Conservation (phyloP, 1,140 invertebrate genomes). For the Zaprionus gabonicus region DNA sequence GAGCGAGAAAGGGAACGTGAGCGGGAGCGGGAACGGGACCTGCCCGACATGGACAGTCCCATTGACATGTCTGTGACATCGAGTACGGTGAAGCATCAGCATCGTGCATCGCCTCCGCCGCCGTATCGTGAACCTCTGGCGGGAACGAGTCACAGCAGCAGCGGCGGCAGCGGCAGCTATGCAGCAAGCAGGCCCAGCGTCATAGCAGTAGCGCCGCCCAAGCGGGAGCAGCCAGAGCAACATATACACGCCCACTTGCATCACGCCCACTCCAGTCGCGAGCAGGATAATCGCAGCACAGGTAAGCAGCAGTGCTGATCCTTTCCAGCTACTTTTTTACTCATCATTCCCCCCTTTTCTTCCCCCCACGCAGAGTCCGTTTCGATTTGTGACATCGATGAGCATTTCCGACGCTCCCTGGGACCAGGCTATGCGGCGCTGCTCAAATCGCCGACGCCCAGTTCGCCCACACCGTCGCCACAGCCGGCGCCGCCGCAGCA, state of each 20-base stretch:
- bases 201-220: slow-evolving; percentile 84
- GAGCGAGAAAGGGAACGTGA: slow-evolving; percentile 47
- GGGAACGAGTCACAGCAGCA: slow-evolving; percentile 46
- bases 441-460: slow-evolving; percentile 86
- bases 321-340: neutral
- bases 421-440: slow-evolving; percentile 94
- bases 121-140: slow-evolving; percentile 82
- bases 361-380: slow-evolving; percentile 86
- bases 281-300: slow-evolving; percentile 67
- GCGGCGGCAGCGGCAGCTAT: slow-evolving; percentile 40
- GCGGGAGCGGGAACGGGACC: slow-evolving; percentile 46
- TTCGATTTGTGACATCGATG: slow-evolving; percentile 94
- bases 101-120: slow-evolving; percentile 76
- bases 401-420: slow-evolving; percentile 96
- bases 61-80: slow-evolving; percentile 85
- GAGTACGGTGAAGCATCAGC: slow-evolving; percentile 66
- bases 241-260: slow-evolving; percentile 26
- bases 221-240: slow-evolving; percentile 66
- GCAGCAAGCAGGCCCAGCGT: slow-evolving; percentile 80
- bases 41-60: slow-evolving; percentile 71
- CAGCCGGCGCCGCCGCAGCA: slow-evolving; percentile 77
- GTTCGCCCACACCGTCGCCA: slow-evolving; percentile 77
- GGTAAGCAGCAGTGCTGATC: slow-evolving; percentile 48
- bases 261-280: slow-evolving; percentile 57
- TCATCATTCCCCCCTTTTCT: neutral